Evolutionary conservation across 2,888 invertebrate species (phyloP), one percentile per base, ranked within the genome.

Genomic region (Tetropium fuscum): DNA sequence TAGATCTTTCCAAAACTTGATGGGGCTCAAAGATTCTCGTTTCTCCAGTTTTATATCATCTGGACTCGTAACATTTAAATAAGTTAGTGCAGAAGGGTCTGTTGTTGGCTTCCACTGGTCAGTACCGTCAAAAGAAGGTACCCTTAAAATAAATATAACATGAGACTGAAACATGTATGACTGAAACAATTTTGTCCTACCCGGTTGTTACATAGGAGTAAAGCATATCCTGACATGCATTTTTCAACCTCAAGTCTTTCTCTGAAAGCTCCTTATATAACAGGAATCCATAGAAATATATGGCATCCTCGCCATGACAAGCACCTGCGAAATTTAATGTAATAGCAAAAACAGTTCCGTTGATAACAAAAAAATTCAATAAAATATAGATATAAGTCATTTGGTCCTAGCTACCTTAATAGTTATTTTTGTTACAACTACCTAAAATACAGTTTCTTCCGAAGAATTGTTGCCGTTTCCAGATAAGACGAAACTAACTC

Each of bases 1-100:
- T 5, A 45, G 22, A 3, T 18, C 10, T 13, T 18, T 45, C 73
- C 72, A 73, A 49, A 73, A 71, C 18, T 65, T 63, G 13, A 19
- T 45, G 3, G 65, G 60, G 15, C 44, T 66, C 22, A 73, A 48
- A 15, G 41, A 45, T 19, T 56, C 45, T n/a, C 38, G 59, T 22
- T 32, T 51, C 41, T 62, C 55, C 64, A 72, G 64, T 40, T 54
- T 48, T 16, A 74, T 48, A 22, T 65, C 53, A 36, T 66, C 47
- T 6, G 60, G 56, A 10, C 57, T 49, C 2, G 58, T 53, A 11
- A 74, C 67, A 32, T 64, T 45, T 4, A 74, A 43, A 18, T 64
- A 65, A 40, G 65, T 58, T 8, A 70, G 44, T 16, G 63, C 60
- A 4, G 58, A n/a, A 13, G 43, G 49, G 7, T 11, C 41, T n/a